phyloP scores from a whole-genome alignment of 2,113 vertebrate genomes.

The Grallaria varia region DNA sequence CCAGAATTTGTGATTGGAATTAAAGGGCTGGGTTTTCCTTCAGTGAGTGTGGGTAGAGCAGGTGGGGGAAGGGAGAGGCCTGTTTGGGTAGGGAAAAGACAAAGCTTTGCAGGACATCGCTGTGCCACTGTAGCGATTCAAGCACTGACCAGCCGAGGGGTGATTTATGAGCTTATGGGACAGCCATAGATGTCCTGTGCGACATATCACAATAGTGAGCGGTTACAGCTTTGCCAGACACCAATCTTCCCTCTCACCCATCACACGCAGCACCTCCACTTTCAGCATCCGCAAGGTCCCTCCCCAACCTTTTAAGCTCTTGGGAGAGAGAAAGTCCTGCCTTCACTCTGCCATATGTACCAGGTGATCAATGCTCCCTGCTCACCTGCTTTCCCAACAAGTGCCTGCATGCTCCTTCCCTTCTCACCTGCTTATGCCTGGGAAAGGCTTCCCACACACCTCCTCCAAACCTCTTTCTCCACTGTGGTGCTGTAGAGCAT shows the following conservation, averaged over 20 bases:
- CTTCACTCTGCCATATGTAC: neutral
- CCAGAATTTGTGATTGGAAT: conserved; percentile 44
- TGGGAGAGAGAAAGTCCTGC: neutral
- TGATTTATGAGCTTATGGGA: neutral
- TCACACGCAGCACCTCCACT: neutral
- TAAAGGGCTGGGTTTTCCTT: neutral
- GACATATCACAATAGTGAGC: neutral
- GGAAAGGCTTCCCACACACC: neutral
- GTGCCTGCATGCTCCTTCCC: neutral
- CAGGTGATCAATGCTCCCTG: neutral
- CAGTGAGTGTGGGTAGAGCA: neutral
- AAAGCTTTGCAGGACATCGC: neutral
- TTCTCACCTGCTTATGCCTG: neutral
- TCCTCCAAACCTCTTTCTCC: neutral
- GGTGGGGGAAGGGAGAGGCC: neutral
- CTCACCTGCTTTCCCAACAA: neutral
- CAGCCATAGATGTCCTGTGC: neutral
- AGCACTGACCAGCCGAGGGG: neutral
- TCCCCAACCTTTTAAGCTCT: neutral
- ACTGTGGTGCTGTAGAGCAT: rapidly evolving
- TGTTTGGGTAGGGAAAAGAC: neutral
- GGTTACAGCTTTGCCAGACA: neutral
- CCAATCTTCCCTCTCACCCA: neutral
- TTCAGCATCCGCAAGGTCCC: neutral
- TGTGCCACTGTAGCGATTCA: neutral